Percentiles rank a stretch among this genome's conserved stretches.
Conservation (phyloP, 2,797 vertebrate species). For the Rhodeus uyekii region DNA sequence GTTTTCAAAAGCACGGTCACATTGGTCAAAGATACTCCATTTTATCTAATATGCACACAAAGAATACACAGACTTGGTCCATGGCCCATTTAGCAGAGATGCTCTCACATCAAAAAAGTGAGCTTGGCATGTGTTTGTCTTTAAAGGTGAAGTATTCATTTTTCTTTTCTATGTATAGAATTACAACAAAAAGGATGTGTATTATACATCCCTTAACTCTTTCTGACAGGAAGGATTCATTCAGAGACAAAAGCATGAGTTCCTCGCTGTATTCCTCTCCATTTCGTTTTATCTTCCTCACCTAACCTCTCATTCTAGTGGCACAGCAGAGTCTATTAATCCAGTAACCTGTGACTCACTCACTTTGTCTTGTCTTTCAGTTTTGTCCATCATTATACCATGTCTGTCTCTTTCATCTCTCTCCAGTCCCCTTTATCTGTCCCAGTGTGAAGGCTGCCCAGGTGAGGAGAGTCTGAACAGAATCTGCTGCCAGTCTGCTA, state of each 20-base stretch:
- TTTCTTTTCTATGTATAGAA: constrained; percentile 72
- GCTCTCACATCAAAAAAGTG: constrained; percentile 29
- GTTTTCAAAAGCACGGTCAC: constrained; percentile 2
- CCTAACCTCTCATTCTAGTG: constrained; percentile 14
- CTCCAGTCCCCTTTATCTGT: constrained; percentile 35
- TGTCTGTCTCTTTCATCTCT: constrained; percentile 28
- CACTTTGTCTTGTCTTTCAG: constrained; percentile 52
- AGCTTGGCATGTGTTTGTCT: constrained; percentile 37
- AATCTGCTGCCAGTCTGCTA: constrained; percentile 10
- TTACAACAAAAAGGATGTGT: constrained; percentile 46
- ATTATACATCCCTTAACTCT: constrained; percentile 72
- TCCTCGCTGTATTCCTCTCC: not conserved
- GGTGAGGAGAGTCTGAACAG: constrained; percentile 4
- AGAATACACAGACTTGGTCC: constrained; percentile 22
- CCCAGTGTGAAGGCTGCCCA: constrained; percentile 1
- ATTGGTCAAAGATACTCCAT: constrained; percentile 7
- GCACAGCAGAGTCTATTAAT: constrained; percentile 25
- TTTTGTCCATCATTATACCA: constrained; percentile 53
- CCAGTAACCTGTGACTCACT: constrained; percentile 33
- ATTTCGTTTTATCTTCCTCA: constrained; percentile 21
- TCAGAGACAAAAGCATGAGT: constrained; percentile 51
- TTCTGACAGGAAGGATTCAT: constrained; percentile 65
- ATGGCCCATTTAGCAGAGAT: constrained; percentile 18
- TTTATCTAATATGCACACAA: constrained; percentile 6
- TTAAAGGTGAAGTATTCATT: not conserved